phyloP scores from a whole-genome alignment of 2,797 vertebrate species.

The Myripristis murdjan region DNA sequence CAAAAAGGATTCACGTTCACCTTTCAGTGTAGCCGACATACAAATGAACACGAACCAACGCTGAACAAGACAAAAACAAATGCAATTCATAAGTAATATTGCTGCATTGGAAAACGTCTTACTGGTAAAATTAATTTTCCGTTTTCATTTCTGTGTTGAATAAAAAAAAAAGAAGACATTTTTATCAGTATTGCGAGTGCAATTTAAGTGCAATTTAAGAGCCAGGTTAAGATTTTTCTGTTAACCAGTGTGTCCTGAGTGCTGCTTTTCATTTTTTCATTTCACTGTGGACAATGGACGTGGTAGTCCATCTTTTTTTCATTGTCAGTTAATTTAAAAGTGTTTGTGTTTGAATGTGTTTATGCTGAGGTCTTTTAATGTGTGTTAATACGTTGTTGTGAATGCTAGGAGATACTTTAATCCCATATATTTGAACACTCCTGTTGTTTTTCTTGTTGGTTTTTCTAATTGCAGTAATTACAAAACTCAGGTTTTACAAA shows the following conservation, averaged over 20 bases:
- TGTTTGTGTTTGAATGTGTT: slow-evolving; percentile 26
- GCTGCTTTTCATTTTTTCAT: slow-evolving; percentile 20
- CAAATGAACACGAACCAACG: slow-evolving; percentile 22
- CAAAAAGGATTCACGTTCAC: not conserved
- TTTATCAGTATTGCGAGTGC: slow-evolving; percentile 27
- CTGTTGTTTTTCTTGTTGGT: slow-evolving; percentile 34
- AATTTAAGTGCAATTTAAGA: slow-evolving; percentile 16
- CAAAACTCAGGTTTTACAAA: slow-evolving; percentile 60
- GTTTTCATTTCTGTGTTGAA: slow-evolving; percentile 1
- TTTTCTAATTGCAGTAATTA: slow-evolving; percentile 11
- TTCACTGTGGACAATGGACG: slow-evolving; percentile 30
- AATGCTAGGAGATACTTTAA: slow-evolving; percentile 28
- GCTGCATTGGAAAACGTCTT: slow-evolving; percentile 3
- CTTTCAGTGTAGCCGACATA: slow-evolving; percentile 45
- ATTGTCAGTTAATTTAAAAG: slow-evolving; percentile 15
- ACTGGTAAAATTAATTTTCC: not conserved
- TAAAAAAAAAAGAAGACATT: not conserved
- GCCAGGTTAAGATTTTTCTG: slow-evolving; percentile 1
- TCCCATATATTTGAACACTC: slow-evolving; percentile 22
- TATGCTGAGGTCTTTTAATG: slow-evolving; percentile 15
- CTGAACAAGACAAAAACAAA: slow-evolving; percentile 16
- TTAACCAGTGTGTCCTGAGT: slow-evolving; percentile 9
- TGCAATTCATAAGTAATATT: not conserved
- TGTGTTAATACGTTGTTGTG: slow-evolving; percentile 24
- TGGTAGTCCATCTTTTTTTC: slow-evolving; percentile 10